Percentiles rank a stretch among this genome's conserved stretches.
Evolutionary conservation across 2,888 invertebrate species (phyloP).

Genomic region (Drosophila borborema): DNA sequence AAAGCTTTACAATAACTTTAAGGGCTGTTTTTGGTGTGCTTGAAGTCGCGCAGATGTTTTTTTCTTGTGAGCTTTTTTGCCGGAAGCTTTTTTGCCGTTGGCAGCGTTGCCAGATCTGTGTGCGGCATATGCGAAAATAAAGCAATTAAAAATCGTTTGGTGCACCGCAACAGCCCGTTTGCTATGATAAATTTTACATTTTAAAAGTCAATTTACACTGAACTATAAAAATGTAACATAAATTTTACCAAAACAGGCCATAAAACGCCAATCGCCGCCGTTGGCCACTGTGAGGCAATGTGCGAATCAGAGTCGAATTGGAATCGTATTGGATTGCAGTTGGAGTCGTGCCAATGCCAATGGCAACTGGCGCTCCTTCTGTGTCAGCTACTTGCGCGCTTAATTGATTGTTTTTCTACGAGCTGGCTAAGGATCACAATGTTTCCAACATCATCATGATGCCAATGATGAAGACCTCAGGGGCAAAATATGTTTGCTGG

Average conservation of each 20-base stretch:
- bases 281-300: conserved; percentile 19
- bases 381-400: conserved; percentile 77
- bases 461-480: conserved; percentile 79
- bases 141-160: conserved; percentile 65
- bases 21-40: conserved; percentile 54
- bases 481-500: conserved; percentile 73
- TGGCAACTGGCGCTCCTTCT: conserved; percentile 66
- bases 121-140: conserved; percentile 44
- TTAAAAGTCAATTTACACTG: conserved; percentile 85
- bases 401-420: conserved; percentile 83
- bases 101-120: conserved; percentile 55
- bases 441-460: conserved; percentile 28
- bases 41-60: conserved; percentile 30
- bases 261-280: conserved; percentile 63
- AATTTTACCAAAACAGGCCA: conserved; percentile 80
- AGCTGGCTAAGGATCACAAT: conserved; percentile 57
- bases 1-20: not conserved
- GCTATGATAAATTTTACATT: conserved; percentile 84
- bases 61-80: conserved; percentile 27
- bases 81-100: conserved; percentile 19
- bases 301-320: conserved; percentile 10
- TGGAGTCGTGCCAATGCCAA: conserved; percentile 33
- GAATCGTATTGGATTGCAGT: conserved; percentile 4
- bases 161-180: conserved; percentile 50
- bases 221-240: conserved; percentile 84